Evolutionary conservation across 2,113 vertebrate species (phyloP).

Genomic region (Nerophis lumbriciformis): DNA sequence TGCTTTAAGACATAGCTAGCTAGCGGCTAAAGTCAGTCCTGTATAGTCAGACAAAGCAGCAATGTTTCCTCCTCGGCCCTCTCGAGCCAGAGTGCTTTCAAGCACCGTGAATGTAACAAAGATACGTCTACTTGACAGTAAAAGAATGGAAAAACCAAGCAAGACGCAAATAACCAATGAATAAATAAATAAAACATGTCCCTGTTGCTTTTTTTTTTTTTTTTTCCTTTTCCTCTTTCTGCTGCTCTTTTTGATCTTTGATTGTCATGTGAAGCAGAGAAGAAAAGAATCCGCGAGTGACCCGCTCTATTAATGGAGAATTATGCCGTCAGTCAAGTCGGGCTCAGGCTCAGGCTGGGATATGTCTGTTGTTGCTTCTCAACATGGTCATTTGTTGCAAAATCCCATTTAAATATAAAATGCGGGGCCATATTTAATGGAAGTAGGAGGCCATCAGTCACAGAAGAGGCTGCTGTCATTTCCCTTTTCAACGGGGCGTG

Average conservation of each 20-base stretch:
- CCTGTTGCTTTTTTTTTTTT: neutral
- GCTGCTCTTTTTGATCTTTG: conserved; percentile 12
- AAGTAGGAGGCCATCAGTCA: conserved; percentile 48
- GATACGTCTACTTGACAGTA: neutral
- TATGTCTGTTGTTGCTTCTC: conserved; percentile 35
- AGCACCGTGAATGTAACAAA: neutral
- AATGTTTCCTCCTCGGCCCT: too few species aligned
- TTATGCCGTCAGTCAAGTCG: conserved; percentile 56
- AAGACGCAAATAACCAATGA: neutral
- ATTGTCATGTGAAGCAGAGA: conserved; percentile 26
- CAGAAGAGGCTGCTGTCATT: neutral
- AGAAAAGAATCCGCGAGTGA: conserved; percentile 31
- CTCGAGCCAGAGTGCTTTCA: neutral
- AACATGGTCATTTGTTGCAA: conserved; percentile 44
- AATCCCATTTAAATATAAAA: conserved; percentile 47
- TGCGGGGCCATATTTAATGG: conserved; percentile 39
- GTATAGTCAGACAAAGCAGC: too few species aligned
- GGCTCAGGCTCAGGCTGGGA: conserved; percentile 17
- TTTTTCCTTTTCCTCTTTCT: neutral
- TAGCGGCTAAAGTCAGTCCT: too few species aligned
- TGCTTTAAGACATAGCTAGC: too few species aligned
- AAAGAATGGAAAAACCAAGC: neutral
- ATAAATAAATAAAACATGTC: conserved; percentile 6
- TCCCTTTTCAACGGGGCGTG: neutral
- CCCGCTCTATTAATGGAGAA: conserved; percentile 48